A percentile compares a stretch with the other conserved stretches of the same genome.
These are phyloP conservation scores for Himalopsyche tibetana DNA, from an alignment of 2,888 invertebrate species.

Conservation along the genomic window DNA sequence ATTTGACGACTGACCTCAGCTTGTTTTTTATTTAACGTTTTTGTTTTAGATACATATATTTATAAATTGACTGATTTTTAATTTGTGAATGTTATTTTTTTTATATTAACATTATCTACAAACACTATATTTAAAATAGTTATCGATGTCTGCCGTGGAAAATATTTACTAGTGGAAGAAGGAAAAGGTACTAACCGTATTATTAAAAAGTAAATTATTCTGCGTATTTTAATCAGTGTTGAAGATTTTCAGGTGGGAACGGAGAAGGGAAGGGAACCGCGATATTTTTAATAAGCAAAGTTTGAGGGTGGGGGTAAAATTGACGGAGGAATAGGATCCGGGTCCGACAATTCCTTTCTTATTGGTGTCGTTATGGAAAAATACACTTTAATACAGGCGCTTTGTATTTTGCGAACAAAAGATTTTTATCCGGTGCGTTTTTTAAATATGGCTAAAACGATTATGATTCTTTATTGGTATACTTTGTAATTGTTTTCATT, in stretches of 20 bases:
- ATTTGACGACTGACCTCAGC: too few relatives aligned
- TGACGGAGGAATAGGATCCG: neutral
- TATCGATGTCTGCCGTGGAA: neutral
- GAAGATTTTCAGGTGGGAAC: neutral
- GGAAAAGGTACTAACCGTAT: neutral
- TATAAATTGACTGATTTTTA: too few relatives aligned
- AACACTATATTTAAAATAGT: too few relatives aligned
- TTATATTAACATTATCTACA: too few relatives aligned
- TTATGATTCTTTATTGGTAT: too few relatives aligned
- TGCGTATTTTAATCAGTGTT: constrained; percentile 26
- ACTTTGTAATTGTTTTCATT: too few relatives aligned
- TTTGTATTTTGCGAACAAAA: neutral
- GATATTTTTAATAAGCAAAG: constrained; percentile 12
- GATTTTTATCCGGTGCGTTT: neutral
- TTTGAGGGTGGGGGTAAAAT: neutral
- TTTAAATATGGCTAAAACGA: neutral
- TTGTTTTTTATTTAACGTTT: too few relatives aligned
- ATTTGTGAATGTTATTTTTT: too few relatives aligned
- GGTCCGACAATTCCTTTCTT: constrained; percentile 25
- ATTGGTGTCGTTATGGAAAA: constrained; percentile 20
- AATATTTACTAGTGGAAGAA: neutral
- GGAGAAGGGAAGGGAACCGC: neutral
- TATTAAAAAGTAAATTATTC: constrained; percentile 30
- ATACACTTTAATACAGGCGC: neutral
- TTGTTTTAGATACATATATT: too few relatives aligned